Evolutionary conservation across 1,140 invertebrate species (phyloP), one percentile per base, ranked within the genome.

Genomic region (Cydia splendana): DNA sequence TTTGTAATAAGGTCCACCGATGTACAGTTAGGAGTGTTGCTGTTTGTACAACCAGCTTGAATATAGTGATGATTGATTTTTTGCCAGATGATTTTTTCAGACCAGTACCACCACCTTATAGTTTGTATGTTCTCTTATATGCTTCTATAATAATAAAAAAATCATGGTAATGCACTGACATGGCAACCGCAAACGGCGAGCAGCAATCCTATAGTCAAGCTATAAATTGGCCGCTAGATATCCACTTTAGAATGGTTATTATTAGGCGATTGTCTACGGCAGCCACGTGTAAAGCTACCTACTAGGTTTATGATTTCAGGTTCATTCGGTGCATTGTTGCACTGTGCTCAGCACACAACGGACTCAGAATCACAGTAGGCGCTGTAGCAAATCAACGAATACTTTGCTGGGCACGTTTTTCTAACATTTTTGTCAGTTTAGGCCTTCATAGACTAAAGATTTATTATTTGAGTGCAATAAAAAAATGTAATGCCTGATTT

Each of bases 301-400:
- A 69, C 65, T 69, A 69, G n/a, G 82, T 83, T 77, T 86, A 84
- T 80, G 80, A 81, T 86, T 82, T 82, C 84, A 82, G 77, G 76
- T 81, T 62, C 67, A 18, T 71, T 71, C 75, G 75, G 75, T 53
- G 67, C 78, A 77, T 78, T 80, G 77, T 76, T 77, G 73, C 38
- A 76, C 77, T 24, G 65, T 69, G 13, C 28, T 65, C 74, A 69
- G 74, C 42, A 57, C 67, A 71, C 67, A 71, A 13, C 20, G 34
- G n/a, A 71, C 13, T 28, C 15, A 71, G 67, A 34, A 38, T 34
- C 4, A 42, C 67, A 71, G 67, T 18, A 71, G 67, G 67, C n/a
- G 28, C 67, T n/a, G 18, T 62, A 7, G 9, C n/a, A n/a, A 57
- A 57, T 24, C 20, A 24, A 24, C 57, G 7, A 24, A 20, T 24